Evolutionary conservation across 1,140 invertebrate genomes (phyloP), one percentile per base, ranked within the genome.

Genomic region (Nephotettix cincticeps): DNA sequence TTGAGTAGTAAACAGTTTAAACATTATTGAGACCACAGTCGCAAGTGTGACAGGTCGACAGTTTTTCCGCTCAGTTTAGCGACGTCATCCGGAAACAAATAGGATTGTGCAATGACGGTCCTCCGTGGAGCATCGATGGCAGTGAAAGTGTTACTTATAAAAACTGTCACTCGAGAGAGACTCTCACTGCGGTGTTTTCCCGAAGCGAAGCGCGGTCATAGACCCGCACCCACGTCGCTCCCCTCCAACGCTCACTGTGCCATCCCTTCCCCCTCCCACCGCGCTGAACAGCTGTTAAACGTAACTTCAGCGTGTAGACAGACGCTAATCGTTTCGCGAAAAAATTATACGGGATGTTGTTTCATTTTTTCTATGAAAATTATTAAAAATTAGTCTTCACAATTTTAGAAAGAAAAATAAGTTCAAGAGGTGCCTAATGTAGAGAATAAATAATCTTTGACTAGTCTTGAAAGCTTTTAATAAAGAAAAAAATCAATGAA

Each of bases 321-420:
- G 84, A 85, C 72, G 85, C 84, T 2, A 85, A 83, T 69, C 82
- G 87, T 25, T 74, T 79, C 2, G 82, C 82, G 14, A 82, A 84
- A 68, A 76, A 79, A 6, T 80, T 81, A 71, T 75, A 84, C 21
- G 81, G 84, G 73, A 78, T 87, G 17, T 92, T 92, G 0, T 94
- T 92, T 76, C 91, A 94, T 80, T 86, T 94, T 77, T 83, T 80
- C 51, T 84, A 82, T 74, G 88, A 92, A 76, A 87, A 82, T 70
- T 95, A 89, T 84, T 96, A 93, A 80, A 90, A n/a, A n/a, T n/a
- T n/a, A n/a, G n/a, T n/a, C n/a, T n/a, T n/a, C n/a, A n/a, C n/a
- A n/a, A n/a, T n/a, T n/a, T n/a, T n/a, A n/a, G n/a, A n/a, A n/a
- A n/a, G n/a, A n/a, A n/a, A n/a, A n/a, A n/a, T n/a, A n/a, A n/a